Conservation (phyloP, 92 coral and sea anemone species). For the Muricea muricata region DNA sequence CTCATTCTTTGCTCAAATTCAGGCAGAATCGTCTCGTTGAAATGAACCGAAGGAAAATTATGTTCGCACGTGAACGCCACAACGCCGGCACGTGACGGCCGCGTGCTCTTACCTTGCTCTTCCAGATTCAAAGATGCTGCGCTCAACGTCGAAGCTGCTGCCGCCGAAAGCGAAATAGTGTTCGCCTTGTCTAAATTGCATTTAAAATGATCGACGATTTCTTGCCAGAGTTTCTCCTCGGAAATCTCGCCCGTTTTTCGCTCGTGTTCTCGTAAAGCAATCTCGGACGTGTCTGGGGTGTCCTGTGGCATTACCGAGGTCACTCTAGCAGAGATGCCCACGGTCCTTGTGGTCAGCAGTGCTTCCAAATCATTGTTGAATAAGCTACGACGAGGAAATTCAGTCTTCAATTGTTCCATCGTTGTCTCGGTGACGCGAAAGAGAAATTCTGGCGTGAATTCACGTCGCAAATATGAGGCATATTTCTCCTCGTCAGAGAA, state of each 20-base stretch:
- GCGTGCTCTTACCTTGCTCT: slow-evolving; percentile 24
- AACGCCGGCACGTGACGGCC: slow-evolving; percentile 67
- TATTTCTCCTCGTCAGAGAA: not conserved
- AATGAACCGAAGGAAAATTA: slow-evolving; percentile 84
- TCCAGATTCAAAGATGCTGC: slow-evolving; percentile 86
- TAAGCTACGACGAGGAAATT: slow-evolving; percentile 21
- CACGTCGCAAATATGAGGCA: not conserved
- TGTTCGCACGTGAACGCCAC: slow-evolving; percentile 91
- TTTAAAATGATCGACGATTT: slow-evolving; percentile 88
- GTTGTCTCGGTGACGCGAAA: slow-evolving; percentile 20
- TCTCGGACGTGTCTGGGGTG: slow-evolving; percentile 37
- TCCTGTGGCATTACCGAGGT: slow-evolving; percentile 6
- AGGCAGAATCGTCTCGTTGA: slow-evolving; percentile 79
- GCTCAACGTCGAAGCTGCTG: slow-evolving; percentile 88
- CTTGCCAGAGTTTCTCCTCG: slow-evolving; percentile 75
- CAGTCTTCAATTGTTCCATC: not conserved
- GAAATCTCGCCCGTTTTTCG: slow-evolving; percentile 16
- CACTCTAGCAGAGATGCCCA: slow-evolving; percentile 9
- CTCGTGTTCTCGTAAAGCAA: slow-evolving; percentile 24
- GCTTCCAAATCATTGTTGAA: slow-evolving; percentile 66
- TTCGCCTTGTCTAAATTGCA: slow-evolving; percentile 80
- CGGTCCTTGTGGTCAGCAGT: slow-evolving; percentile 16
- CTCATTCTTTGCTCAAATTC: slow-evolving; percentile 94
- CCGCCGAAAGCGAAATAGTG: slow-evolving; percentile 72
- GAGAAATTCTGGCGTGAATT: slow-evolving; percentile 11